phyloP scores from a whole-genome alignment of 64 coral and sea anemone genomes.

The Montipora foliosa region DNA sequence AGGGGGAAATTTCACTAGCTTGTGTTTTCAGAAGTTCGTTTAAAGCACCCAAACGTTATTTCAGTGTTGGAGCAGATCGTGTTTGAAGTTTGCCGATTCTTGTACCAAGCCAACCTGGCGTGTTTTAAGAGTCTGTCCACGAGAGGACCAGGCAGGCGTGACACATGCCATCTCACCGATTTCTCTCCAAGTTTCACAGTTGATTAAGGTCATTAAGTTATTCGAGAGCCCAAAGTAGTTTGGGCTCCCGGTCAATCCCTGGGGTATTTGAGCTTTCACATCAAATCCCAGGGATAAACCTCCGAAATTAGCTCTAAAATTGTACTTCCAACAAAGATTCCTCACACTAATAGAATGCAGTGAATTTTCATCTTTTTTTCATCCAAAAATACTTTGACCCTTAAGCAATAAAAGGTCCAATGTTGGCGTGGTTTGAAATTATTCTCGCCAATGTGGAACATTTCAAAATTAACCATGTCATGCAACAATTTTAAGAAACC shows the following conservation, averaged over 20 bases:
- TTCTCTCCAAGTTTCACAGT: conserved; percentile 18
- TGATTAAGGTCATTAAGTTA: conserved; percentile 6
- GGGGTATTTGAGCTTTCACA: background rate
- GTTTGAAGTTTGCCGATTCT: too few species aligned
- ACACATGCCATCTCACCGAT: conserved; percentile 26
- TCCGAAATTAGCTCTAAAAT: background rate
- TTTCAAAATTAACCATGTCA: background rate
- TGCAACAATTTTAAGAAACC: background rate
- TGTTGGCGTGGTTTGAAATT: background rate
- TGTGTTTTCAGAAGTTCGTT: too few species aligned
- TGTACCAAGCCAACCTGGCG: too few species aligned
- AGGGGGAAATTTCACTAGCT: too few species aligned
- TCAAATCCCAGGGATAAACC: conserved; percentile 2
- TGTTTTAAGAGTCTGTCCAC: background rate
- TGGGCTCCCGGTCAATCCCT: background rate
- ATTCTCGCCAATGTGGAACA: background rate
- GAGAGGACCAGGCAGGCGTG: background rate
- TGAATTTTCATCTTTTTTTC: conserved; percentile 19
- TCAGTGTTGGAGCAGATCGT: too few species aligned
- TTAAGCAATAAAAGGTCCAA: background rate
- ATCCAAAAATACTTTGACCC: conserved; percentile 1
- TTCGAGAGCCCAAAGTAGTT: background rate
- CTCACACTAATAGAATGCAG: background rate
- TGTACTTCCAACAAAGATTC: background rate
- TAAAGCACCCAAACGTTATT: too few species aligned